Evolutionary conservation across 2,888 invertebrate species (phyloP), one percentile per base, ranked within the genome.

Genomic region (Hymenopus coronatus): DNA sequence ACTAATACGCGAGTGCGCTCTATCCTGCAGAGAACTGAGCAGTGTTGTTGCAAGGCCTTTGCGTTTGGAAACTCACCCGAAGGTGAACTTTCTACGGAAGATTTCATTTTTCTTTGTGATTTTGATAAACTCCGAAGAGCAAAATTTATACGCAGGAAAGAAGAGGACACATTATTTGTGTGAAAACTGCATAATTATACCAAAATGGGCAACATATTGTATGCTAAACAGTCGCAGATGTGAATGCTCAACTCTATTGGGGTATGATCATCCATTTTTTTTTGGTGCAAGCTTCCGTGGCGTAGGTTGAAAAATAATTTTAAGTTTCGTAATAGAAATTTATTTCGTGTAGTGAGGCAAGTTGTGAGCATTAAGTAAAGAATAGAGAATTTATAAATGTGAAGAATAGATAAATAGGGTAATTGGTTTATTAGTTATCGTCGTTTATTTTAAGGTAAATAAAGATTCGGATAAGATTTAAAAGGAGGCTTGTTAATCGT

Each of bases 191-290:
- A 84, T 25, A 88, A 85, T 12, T 33, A 82, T 27, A 15, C 40
- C 27, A n/a, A 14, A 20, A 82, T 40, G 54, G 40, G 27, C 46
- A 88, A 28, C 40, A 89, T 89, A 85, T 28, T 54, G 7, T 70
- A 28, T 82, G 83, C 28, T 89, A 88, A 85, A 83, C 84, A 82
- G 85, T 83, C 88, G 82, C 85, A 89, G 70, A 89, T 89, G 88
- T 89, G 88, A 89, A 89, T 83, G 85, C 85, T 81, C 70, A 89
- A 83, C 90, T 87, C 88, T 88, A 89, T 90, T 90, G 90, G 90
- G 90, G 88, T 89, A 89, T 46, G 90, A 90, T 88, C 89, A 90
- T 70, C 90, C 90, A 90, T 90, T 90, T 89, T 90, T 33, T 89
- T 89, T 89, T 88, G 83, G 86, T 83, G 85, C 30, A 89, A 83